phyloP scores from a whole-genome alignment of 2,113 vertebrate genomes.

The Corythornis cristatus region DNA sequence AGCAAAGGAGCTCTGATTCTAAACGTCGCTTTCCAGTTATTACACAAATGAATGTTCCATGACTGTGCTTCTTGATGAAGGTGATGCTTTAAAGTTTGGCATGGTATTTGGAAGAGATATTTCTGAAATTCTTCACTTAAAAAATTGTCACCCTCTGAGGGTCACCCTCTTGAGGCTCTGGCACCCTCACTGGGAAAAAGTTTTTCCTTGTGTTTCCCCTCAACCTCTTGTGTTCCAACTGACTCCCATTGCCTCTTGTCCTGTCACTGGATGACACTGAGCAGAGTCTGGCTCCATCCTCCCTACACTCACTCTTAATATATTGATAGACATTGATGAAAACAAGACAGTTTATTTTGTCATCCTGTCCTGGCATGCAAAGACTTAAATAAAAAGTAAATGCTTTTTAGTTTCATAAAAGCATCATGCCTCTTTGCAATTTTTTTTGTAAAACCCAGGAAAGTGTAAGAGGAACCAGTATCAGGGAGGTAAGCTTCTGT shows the following conservation, averaged over 20 bases:
- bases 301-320: no score
- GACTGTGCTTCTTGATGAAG: not conserved
- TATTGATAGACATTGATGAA: no score
- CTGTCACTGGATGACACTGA: no score
- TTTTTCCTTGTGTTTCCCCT: no score
- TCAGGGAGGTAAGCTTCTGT: not conserved
- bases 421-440: not conserved
- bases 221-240: no score
- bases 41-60: not conserved
- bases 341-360: conserved; percentile 33
- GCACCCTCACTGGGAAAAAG: no score
- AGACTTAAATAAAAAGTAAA: conserved; percentile 43
- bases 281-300: no score
- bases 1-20: not conserved
- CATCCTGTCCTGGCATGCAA: not conserved
- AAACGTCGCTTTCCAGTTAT: not conserved
- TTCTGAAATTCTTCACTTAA: not conserved
- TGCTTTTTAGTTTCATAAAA: not conserved
- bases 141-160: not conserved
- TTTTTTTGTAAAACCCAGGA: not conserved
- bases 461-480: not conserved
- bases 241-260: no score
- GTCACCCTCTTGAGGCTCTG: no score
- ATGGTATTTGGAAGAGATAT: not conserved
- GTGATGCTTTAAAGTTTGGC: not conserved